These are phyloP conservation scores for Pipistrellus kuhlii DNA, from an alignment of 2,797 vertebrate species.

Conservation along the genomic window DNA sequence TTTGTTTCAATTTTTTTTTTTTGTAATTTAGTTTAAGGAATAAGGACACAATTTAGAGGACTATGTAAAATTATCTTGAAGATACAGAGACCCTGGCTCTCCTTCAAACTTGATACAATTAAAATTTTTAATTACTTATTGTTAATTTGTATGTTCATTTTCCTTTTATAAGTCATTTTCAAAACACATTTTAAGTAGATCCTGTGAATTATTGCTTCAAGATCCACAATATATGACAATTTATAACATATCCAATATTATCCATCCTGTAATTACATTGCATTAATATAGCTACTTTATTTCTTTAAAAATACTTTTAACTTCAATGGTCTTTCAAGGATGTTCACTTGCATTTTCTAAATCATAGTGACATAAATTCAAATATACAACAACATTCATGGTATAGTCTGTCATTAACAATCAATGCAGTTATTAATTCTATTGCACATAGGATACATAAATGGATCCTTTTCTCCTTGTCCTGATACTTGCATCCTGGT, in stretches of 20 bases:
- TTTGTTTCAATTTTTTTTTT: constrained; percentile 6
- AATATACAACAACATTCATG: neutral
- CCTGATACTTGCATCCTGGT: neutral
- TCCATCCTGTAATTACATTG: neutral
- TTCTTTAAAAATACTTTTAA: neutral
- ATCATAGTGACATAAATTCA: neutral
- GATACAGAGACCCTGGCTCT: neutral
- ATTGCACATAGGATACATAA: neutral
- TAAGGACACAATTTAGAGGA: neutral
- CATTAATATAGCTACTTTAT: neutral
- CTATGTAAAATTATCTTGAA: neutral
- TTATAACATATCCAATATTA: neutral
- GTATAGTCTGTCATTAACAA: neutral
- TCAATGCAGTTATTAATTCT: neutral
- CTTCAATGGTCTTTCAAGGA: neutral
- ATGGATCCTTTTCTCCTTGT: neutral
- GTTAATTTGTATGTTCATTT: neutral
- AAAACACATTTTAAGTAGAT: constrained; percentile 16
- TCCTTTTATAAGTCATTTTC: constrained; percentile 35
- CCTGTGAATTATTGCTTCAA: neutral
- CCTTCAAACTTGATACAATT: neutral
- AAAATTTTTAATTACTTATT: neutral
- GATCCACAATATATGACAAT: neutral
- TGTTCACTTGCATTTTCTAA: neutral
- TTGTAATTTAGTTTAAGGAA: constrained; percentile 6